Conservation (phyloP, 2,888 invertebrate genomes). For the Tigriopus californicus region DNA sequence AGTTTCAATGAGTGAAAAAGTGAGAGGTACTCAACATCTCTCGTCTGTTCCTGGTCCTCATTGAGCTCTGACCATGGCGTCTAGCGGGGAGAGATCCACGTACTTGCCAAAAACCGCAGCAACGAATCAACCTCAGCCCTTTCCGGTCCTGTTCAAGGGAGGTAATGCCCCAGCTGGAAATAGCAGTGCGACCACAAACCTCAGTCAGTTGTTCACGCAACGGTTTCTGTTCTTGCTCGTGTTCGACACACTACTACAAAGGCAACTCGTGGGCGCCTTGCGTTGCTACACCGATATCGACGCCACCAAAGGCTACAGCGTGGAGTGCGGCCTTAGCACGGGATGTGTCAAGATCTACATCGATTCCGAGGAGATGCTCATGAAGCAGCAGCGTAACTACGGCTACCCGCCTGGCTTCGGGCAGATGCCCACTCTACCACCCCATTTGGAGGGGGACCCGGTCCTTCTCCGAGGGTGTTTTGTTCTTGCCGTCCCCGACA, state of each 20-base stretch:
- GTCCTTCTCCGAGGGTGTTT: conserved; percentile 13
- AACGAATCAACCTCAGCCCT: too few species aligned
- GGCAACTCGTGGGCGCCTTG: not conserved
- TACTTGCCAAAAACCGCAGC: too few species aligned
- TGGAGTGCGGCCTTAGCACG: conserved; percentile 15
- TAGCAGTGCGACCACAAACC: not conserved
- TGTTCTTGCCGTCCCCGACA: conserved; percentile 13
- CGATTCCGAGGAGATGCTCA: conserved; percentile 12
- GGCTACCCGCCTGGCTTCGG: not conserved
- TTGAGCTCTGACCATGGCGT: too few species aligned
- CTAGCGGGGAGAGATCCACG: too few species aligned
- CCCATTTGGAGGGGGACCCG: conserved; percentile 1
- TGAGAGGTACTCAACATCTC: too few species aligned
- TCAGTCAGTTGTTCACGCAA: not conserved
- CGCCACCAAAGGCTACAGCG: conserved; percentile 10
- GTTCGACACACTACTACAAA: not conserved
- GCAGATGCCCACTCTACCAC: not conserved
- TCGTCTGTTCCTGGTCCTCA: too few species aligned
- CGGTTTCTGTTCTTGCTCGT: not conserved
- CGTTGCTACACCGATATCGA: conserved; percentile 13
- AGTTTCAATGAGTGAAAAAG: too few species aligned
- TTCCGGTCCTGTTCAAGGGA: too few species aligned
- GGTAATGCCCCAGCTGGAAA: too few species aligned
- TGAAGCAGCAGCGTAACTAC: conserved; percentile 1
- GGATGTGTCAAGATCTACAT: conserved; percentile 16